These are phyloP conservation scores for Champsocephalus gunnari DNA, from an alignment of 2,797 vertebrate genomes.

Conservation along the genomic window DNA sequence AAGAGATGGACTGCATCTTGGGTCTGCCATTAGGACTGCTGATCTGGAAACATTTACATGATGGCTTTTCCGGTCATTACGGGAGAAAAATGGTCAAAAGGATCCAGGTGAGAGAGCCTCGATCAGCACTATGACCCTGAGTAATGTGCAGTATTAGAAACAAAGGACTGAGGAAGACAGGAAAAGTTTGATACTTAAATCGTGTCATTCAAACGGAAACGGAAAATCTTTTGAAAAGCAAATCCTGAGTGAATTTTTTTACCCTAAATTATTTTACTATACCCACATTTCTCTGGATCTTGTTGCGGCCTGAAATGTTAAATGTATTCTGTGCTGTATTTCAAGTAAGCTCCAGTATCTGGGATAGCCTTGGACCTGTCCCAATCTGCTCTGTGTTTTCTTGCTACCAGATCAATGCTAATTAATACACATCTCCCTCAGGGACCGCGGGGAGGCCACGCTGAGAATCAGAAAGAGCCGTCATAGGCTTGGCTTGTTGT, in stretches of 20 bases:
- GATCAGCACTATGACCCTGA: conserved; percentile 54
- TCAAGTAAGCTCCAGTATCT: conserved; percentile 56
- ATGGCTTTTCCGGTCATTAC: conserved; percentile 56
- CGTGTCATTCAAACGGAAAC: conserved; percentile 1
- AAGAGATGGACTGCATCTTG: conserved; percentile 53
- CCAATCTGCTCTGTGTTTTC: conserved; percentile 72
- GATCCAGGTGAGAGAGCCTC: conserved; percentile 37
- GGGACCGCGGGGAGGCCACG: conserved; percentile 57
- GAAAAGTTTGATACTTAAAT: conserved; percentile 1
- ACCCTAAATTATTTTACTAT: not conserved
- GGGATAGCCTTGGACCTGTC: conserved; percentile 66
- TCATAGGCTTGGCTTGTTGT: conserved; percentile 39
- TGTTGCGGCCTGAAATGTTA: conserved; percentile 35
- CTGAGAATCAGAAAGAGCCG: conserved; percentile 63
- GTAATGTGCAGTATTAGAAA: conserved; percentile 26
- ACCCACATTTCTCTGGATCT: not conserved
- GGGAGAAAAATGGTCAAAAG: conserved; percentile 58
- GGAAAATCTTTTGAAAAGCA: not conserved
- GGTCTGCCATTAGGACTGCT: conserved; percentile 61
- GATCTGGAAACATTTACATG: conserved; percentile 68
- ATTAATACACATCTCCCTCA: conserved; percentile 76
- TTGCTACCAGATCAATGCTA: conserved; percentile 76
- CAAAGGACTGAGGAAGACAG: conserved; percentile 8
- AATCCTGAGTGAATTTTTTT: not conserved
- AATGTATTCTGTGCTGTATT: conserved; percentile 59